Conservation (phyloP, 2,113 vertebrate genomes). For the Aptenodytes forsteri region DNA sequence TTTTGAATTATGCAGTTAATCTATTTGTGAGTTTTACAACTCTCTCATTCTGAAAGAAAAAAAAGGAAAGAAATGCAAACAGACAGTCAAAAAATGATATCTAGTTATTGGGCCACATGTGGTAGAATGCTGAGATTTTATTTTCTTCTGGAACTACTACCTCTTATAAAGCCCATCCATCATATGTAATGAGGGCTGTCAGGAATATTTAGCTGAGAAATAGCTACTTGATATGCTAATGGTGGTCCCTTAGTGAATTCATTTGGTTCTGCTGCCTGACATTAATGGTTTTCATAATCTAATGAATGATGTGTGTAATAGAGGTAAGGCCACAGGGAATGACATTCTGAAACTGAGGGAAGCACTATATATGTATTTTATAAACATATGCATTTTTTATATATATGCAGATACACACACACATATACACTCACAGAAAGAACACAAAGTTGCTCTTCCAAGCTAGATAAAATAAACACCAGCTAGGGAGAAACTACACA, state of each 20-base stretch:
- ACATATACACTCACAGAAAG: background rate
- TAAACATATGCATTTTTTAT: constrained; percentile 41
- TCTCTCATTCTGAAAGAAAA: constrained; percentile 39
- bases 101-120: constrained; percentile 55
- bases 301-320: constrained; percentile 91
- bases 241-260: constrained; percentile 85
- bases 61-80: constrained; percentile 47
- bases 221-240: constrained; percentile 91
- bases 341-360: constrained; percentile 55
- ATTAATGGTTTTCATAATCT: constrained; percentile 94
- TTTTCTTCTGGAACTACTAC: constrained; percentile 80
- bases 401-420: background rate
- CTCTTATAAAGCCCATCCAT: constrained; percentile 89
- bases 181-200: constrained; percentile 89
- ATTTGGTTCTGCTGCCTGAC: constrained; percentile 87
- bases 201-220: constrained; percentile 89
- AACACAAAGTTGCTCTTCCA: constrained; percentile 9
- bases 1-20: constrained; percentile 73
- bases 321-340: constrained; percentile 80
- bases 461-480: background rate
- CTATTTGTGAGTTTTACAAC: constrained; percentile 69
- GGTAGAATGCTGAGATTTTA: constrained; percentile 73
- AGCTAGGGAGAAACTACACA: background rate
- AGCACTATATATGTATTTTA: constrained; percentile 42
- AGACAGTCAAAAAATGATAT: constrained; percentile 66